These are phyloP conservation scores for Ispidina lecontei DNA, from an alignment of 2,797 vertebrate species.

Conservation along the genomic window DNA sequence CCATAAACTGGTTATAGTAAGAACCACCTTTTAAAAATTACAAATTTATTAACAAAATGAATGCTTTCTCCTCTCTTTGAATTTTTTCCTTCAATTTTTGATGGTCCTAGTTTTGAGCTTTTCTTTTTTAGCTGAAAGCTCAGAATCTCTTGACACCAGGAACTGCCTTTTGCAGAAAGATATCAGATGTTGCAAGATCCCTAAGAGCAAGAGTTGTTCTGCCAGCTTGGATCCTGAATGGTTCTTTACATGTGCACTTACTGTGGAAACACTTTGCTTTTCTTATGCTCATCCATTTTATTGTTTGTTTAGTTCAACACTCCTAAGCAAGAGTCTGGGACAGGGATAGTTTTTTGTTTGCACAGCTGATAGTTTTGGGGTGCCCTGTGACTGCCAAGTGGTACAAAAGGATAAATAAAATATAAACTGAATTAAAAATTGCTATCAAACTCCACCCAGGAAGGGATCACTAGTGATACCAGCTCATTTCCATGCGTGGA, in stretches of 20 bases:
- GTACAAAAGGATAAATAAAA: neutral
- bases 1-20: neutral
- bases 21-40: neutral
- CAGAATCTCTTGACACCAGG: neutral
- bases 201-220: neutral
- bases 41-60: neutral
- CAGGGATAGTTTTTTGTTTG: neutral
- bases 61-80: neutral
- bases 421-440: neutral
- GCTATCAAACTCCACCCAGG: neutral
- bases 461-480: neutral
- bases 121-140: neutral
- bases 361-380: neutral
- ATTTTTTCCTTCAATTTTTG: neutral
- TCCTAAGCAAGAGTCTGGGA: neutral
- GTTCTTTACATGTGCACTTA: neutral
- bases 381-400: neutral
- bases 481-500: neutral
- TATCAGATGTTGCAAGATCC: fast-evolving
- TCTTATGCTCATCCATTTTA: neutral
- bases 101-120: neutral
- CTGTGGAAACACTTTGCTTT: neutral
- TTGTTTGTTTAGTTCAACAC: neutral
- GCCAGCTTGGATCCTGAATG: neutral
- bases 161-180: neutral